Percentiles rank a stretch among this genome's conserved stretches.
Conservation (phyloP, 2,113 vertebrate species). For the Ceuthmochares aereus region DNA sequence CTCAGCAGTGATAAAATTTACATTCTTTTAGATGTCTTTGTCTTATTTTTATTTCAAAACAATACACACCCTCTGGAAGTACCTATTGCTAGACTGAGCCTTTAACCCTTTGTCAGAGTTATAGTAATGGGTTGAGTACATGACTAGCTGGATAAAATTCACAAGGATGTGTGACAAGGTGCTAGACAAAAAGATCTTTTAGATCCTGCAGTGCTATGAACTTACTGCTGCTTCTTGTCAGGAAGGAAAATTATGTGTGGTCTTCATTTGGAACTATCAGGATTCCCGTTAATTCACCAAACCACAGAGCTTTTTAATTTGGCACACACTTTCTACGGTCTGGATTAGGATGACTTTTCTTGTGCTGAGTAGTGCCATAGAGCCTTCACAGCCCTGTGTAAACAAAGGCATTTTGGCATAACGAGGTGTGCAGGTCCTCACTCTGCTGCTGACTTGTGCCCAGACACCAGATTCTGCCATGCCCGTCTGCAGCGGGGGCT, state of each 20-base stretch:
- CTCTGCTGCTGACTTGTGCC: not conserved
- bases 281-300: not conserved
- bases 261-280: not conserved
- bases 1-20: slow-evolving; percentile 16
- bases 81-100: not conserved
- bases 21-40: slow-evolving; percentile 2
- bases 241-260: not conserved
- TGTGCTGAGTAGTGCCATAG: not conserved
- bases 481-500: not conserved
- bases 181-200: not conserved
- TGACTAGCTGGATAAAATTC: not conserved
- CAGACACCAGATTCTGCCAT: not conserved
- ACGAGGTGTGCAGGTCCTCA: not conserved
- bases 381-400: not conserved
- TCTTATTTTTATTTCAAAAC: slow-evolving; percentile 1
- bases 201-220: not conserved
- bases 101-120: not conserved
- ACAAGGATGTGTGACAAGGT: not conserved
- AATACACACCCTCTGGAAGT: not conserved
- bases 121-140: not conserved
- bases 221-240: not conserved
- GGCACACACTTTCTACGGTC: not conserved
- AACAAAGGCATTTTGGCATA: not conserved
- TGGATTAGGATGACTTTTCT: not conserved
- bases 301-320: not conserved